These are phyloP conservation scores for Chrysomallon squamiferum DNA, from an alignment of 1,140 invertebrate species.

Conservation along the genomic window DNA sequence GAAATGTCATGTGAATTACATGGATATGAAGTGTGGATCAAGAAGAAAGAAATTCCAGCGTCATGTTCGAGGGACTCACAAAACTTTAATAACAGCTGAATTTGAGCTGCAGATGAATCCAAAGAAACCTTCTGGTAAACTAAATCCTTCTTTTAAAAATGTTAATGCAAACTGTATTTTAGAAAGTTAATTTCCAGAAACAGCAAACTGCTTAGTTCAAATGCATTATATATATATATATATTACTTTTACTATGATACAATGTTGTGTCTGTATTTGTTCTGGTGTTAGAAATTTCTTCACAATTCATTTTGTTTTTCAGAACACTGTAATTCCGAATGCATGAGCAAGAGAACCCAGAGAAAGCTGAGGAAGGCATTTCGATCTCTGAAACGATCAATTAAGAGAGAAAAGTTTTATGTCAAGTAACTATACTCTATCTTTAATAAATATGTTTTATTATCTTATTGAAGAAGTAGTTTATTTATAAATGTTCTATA, in stretches of 20 bases:
- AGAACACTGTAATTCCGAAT: slow-evolving; percentile 44
- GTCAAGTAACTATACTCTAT: slow-evolving; percentile 44
- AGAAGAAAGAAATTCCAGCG: slow-evolving; percentile 23
- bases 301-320: slow-evolving; percentile 8
- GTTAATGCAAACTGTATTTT: background rate
- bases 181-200: too few species aligned
- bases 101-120: slow-evolving; percentile 42
- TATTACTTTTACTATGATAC: too few species aligned
- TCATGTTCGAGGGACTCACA: background rate
- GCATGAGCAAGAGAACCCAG: slow-evolving; percentile 41
- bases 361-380: slow-evolving; percentile 43
- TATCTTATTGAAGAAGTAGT: too few species aligned
- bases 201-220: background rate
- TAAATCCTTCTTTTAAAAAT: too few species aligned
- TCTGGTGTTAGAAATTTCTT: too few species aligned
- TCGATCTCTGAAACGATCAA: slow-evolving; percentile 36
- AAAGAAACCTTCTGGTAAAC: slow-evolving; percentile 16
- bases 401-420: slow-evolving; percentile 37
- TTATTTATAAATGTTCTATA: too few species aligned
- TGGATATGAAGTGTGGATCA: slow-evolving; percentile 30
- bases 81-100: slow-evolving; percentile 36
- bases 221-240: background rate
- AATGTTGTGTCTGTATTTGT: too few species aligned
- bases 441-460: too few species aligned
- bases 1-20: slow-evolving; percentile 36